These are phyloP conservation scores for Urocolius indicus DNA, from an alignment of 2,113 vertebrate species.

Conservation along the genomic window DNA sequence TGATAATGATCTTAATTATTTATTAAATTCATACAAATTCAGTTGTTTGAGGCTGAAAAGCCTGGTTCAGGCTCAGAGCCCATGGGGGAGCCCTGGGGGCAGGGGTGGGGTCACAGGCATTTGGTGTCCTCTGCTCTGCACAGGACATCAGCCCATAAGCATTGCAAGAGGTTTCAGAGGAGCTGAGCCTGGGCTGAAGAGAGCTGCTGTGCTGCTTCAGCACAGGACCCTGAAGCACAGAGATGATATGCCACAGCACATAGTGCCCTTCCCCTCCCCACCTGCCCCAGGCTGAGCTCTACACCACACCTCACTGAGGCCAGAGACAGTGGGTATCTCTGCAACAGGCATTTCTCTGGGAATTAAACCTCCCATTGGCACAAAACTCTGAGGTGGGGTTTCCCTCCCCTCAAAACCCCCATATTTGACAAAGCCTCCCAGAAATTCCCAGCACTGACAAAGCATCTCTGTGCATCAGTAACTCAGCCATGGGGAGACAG, in stretches of 20 bases:
- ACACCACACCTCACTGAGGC: too few species aligned
- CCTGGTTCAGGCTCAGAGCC: background rate
- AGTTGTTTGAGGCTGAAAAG: background rate
- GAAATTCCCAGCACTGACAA: background rate
- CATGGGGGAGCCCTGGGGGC: background rate
- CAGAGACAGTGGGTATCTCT: background rate
- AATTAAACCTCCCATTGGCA: background rate
- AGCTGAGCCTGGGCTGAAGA: background rate
- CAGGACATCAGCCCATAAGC: accelerated
- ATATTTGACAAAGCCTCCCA: background rate
- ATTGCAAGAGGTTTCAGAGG: accelerated
- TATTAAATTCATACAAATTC: background rate
- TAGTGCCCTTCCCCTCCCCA: background rate
- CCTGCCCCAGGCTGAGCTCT: background rate
- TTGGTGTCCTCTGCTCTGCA: background rate
- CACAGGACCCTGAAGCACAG: accelerated
- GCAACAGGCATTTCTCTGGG: background rate
- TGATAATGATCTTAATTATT: background rate
- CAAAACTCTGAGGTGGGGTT: background rate
- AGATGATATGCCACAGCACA: background rate
- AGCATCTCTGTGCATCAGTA: background rate
- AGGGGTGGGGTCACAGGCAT: background rate
- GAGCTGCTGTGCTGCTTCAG: accelerated
- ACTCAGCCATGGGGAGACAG: accelerated
- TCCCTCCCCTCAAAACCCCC: background rate